Conservation (phyloP, 2,113 vertebrate genomes). For the Lepisosteus osseus region DNA sequence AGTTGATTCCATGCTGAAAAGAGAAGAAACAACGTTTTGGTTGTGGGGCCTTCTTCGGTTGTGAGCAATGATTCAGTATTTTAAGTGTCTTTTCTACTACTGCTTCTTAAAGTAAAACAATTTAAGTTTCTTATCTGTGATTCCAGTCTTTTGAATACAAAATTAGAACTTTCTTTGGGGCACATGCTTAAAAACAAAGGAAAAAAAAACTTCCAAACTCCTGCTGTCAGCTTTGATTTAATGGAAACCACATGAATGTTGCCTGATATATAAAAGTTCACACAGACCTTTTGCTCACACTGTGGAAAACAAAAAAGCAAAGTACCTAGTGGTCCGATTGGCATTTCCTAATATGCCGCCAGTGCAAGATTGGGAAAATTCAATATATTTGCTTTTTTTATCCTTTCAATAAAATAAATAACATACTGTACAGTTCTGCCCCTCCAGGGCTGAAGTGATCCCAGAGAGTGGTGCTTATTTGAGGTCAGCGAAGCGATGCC, state of each 20-base stretch:
- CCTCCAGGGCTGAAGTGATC: constrained; percentile 21
- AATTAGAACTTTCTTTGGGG: too few species aligned
- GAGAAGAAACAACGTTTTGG: too few species aligned
- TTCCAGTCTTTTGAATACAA: too few species aligned
- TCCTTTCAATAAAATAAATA: constrained; percentile 36
- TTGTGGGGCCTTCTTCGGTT: too few species aligned
- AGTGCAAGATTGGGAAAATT: constrained; percentile 39
- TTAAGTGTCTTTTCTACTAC: too few species aligned
- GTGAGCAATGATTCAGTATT: too few species aligned
- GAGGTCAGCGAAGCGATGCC: background rate
- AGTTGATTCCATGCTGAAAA: too few species aligned
- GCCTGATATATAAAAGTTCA: constrained; percentile 44
- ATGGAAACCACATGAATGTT: constrained; percentile 63
- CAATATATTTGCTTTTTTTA: constrained; percentile 18
- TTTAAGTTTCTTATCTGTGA: too few species aligned
- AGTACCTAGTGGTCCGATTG: constrained; percentile 53
- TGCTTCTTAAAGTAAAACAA: too few species aligned
- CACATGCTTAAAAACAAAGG: background rate
- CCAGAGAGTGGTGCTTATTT: constrained; percentile 1
- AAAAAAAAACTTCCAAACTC: constrained; percentile 15
- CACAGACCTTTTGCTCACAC: constrained; percentile 53
- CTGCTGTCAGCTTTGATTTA: constrained; percentile 57
- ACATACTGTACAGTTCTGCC: constrained; percentile 28
- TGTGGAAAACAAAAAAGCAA: constrained; percentile 37
- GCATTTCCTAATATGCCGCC: constrained; percentile 45